Base-by-base conservation (phyloP, 2,888 invertebrate species). In the Kryphioiulus occultus region DNA sequence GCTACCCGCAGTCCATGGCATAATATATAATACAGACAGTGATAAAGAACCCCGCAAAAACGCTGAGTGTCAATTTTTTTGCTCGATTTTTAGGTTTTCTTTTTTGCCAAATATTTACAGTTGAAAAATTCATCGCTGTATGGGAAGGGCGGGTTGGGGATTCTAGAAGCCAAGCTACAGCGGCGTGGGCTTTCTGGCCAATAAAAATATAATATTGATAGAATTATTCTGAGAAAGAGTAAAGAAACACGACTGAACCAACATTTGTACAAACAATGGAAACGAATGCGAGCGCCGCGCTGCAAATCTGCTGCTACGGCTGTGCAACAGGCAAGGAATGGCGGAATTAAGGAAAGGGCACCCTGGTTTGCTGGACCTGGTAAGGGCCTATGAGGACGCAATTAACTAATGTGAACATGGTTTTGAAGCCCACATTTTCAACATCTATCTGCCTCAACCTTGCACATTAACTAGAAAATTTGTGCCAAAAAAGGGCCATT, bases 11-110 rank as follows among this genome's bases (percentile, higher is more conserved):
- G 82, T 32, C 30, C 82, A n/a, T 82, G 12, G 32, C 32, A 32
- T 47, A 47, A 47, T 82, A 82, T 82, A 82, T 32, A 82, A 82
- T 82, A 82, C 82, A 82, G 26, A 82, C 82, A 82, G 2, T 47
- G 47, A 47, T 17, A 47, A 47, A 47, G 17, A 47, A 47, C 47
- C 47, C 47, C 47, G 47, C 47, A 47, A 47, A 47, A 47, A 47
- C 47, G 47, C 47, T 47, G 47, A 47, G 47, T 47, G 47, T 47
- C 47, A 7, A 47, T 17, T 42, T 42, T 42, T 42, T 42, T 42
- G 4, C 42, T 42, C 42, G 10, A 7, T 42, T 42, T 42, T 10
- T 42, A 7, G 4, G 42, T 42, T 7, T 42, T 42, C 10, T 47
- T 47, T 47, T 47, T 47, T 47, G 47, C 47, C 47, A 47, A 47